Evolutionary conservation across 1,140 invertebrate species (phyloP).

Genomic region (Lutraria rhynchaena): DNA sequence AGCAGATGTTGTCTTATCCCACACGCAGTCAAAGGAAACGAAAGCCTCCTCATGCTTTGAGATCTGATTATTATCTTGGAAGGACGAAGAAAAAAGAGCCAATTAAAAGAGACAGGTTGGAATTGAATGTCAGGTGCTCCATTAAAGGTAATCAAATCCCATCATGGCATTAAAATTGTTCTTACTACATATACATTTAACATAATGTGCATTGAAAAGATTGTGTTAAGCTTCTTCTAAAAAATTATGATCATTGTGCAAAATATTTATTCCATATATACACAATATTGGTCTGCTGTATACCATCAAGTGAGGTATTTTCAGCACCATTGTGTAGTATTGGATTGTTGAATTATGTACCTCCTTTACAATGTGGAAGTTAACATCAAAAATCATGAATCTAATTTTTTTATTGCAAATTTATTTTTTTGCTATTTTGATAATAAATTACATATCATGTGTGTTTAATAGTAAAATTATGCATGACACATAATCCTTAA

Average conservation of each 20-base stretch:
- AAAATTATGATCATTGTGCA: background rate
- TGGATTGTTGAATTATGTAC: no score
- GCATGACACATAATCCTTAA: no score
- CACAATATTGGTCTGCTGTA: background rate
- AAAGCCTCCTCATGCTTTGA: constrained; percentile 65
- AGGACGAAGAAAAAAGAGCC: constrained; percentile 34
- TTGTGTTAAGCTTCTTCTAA: background rate
- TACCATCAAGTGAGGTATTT: background rate
- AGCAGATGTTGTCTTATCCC: constrained; percentile 23
- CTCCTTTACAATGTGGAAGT: no score
- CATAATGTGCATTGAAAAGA: background rate
- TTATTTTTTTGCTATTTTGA: background rate
- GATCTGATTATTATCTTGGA: constrained; percentile 68
- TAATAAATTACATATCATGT: no score
- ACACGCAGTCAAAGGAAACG: constrained; percentile 49
- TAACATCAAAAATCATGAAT: no score
- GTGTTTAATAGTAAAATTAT: no score
- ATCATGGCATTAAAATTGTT: background rate
- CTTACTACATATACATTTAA: background rate
- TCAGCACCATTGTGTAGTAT: background rate
- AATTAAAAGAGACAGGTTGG: constrained; percentile 8
- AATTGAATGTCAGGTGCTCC: constrained; percentile 21
- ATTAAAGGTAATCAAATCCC: background rate
- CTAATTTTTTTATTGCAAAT: background rate
- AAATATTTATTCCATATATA: background rate